Evolutionary conservation across 2,113 vertebrate genomes (phyloP).

Genomic region (Pantherophis guttatus): DNA sequence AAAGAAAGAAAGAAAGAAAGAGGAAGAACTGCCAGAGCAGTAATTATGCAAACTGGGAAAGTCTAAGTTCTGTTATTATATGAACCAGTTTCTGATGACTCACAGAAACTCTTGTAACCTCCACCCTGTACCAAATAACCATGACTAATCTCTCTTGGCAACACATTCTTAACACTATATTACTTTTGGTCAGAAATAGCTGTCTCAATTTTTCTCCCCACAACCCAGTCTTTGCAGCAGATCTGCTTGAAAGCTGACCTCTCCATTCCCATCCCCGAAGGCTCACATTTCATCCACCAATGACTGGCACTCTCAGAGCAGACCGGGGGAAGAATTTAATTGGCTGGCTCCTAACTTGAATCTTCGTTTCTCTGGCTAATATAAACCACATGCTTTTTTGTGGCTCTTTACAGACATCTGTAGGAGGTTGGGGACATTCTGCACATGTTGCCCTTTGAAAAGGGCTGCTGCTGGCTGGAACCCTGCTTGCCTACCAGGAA

Average conservation of each 20-base stretch:
- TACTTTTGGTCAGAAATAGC: constrained; percentile 15
- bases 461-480: not conserved
- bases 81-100: constrained; percentile 4
- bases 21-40: not conserved
- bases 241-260: not conserved
- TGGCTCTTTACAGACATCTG: not conserved
- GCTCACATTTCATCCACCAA: not conserved
- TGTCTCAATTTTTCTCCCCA: not conserved
- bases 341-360: not conserved
- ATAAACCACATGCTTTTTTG: not conserved
- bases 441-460: not conserved
- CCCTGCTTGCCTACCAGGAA: not conserved
- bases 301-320: not conserved
- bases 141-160: constrained; percentile 17
- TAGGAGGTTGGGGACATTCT: not conserved
- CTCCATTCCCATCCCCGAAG: not conserved
- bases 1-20: not conserved
- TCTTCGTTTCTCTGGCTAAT: not conserved
- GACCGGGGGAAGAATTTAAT: not conserved
- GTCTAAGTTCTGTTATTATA: not conserved
- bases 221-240: not conserved
- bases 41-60: not conserved
- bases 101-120: not conserved
- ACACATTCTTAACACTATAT: not conserved
- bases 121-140: not conserved